Evolutionary conservation across 2,113 vertebrate species (phyloP).

Genomic region (Rhadina sibilatrix): DNA sequence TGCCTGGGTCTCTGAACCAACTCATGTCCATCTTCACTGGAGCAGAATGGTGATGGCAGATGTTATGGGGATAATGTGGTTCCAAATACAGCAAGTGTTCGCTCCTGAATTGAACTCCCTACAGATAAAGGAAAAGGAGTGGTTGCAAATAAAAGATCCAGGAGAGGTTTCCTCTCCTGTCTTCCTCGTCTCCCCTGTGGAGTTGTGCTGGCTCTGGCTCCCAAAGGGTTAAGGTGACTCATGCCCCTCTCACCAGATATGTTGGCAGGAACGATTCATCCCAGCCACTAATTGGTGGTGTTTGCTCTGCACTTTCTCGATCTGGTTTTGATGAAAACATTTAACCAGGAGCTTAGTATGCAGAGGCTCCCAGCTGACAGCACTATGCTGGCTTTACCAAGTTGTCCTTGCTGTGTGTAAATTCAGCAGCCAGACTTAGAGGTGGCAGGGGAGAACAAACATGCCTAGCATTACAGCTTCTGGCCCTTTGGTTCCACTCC

Average conservation of each 20-base stretch:
- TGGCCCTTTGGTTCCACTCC: background rate
- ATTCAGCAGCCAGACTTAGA: background rate
- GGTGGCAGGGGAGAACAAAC: background rate
- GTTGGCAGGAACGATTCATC: conserved; percentile 45
- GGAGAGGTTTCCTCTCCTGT: background rate
- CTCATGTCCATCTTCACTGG: background rate
- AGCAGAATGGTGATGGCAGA: background rate
- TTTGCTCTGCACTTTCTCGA: conserved; percentile 62
- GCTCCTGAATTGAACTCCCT: background rate
- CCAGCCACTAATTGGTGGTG: conserved; percentile 62
- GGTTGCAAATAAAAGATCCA: background rate
- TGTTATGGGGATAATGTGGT: background rate
- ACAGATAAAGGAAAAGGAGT: background rate
- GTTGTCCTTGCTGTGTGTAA: conserved; percentile 22
- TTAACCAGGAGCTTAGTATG: conserved; percentile 52
- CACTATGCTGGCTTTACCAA: background rate
- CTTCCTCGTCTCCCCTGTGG: background rate
- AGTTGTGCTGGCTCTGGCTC: background rate
- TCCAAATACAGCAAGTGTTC: fast-evolving
- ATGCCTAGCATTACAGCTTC: background rate
- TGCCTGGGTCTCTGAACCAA: background rate
- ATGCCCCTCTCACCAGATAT: conserved; percentile 51
- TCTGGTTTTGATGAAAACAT: conserved; percentile 69
- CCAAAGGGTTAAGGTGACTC: conserved; percentile 60
- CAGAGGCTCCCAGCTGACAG: conserved; percentile 55